Percentiles rank a stretch among this genome's conserved stretches.
Evolutionary conservation across 2,888 invertebrate species (phyloP).

Genomic region (Tenthredo distinguenda): DNA sequence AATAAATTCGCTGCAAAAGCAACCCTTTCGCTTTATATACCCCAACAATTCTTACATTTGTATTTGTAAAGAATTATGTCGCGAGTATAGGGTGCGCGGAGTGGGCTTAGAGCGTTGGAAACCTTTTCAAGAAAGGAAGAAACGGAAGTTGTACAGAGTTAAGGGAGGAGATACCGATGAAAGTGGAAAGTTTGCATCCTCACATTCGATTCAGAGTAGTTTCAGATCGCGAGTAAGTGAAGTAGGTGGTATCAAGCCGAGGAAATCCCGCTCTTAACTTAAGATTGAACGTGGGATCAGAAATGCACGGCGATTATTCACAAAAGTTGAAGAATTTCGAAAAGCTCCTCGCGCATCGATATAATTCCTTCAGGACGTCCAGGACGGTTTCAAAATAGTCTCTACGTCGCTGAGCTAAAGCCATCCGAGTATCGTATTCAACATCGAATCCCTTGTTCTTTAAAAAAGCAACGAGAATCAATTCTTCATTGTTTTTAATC

Average conservation of each 20-base stretch:
- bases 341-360: no score
- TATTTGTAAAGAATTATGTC: conserved; percentile 2
- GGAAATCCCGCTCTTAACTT: background rate
- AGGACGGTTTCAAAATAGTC: no score
- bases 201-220: background rate
- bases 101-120: background rate
- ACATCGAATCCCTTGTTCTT: background rate
- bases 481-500: background rate
- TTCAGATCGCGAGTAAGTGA: background rate
- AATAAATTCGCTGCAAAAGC: conserved; percentile 1
- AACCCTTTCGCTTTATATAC: background rate
- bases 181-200: background rate
- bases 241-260: background rate
- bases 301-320: background rate
- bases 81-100: background rate
- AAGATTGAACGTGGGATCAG: background rate
- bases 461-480: background rate
- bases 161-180: background rate
- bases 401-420: no score
- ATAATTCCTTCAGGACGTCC: no score
- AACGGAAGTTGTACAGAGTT: background rate
- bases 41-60: background rate
- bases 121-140: background rate
- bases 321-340: no score
- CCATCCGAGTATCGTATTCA: no score